Evolutionary conservation across 2,797 vertebrate genomes (phyloP).

Genomic region (Loris lydekkerianus): DNA sequence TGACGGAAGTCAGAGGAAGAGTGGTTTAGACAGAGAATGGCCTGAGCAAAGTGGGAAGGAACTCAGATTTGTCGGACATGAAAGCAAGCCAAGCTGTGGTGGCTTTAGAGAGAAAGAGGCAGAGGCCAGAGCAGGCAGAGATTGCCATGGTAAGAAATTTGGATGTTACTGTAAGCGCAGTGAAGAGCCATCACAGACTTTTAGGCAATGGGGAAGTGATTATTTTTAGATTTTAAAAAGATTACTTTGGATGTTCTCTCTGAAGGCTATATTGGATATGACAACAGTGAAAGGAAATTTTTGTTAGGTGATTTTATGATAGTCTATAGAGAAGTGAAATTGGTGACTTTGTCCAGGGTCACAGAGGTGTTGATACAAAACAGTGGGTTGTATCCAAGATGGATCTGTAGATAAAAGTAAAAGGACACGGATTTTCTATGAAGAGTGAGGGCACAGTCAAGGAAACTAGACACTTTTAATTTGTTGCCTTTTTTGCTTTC

Average conservation of each 20-base stretch:
- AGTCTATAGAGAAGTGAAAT: background rate
- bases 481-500: background rate
- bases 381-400: background rate
- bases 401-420: constrained; percentile 24
- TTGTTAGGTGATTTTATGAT: background rate
- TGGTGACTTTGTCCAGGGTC: background rate
- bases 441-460: background rate
- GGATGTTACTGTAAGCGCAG: background rate
- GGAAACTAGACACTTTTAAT: background rate
- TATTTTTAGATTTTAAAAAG: constrained; percentile 7
- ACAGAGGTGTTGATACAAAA: background rate
- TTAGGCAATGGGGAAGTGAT: background rate
- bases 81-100: background rate
- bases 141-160: background rate
- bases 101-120: background rate
- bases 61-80: background rate
- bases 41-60: background rate
- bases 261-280: constrained; percentile 42
- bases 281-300: background rate
- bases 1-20: background rate
- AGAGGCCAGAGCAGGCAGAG: background rate
- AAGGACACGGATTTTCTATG: background rate
- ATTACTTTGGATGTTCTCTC: constrained; percentile 3
- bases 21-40: background rate
- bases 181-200: background rate